These are phyloP conservation scores for Hestina assimilis DNA, from an alignment of 1,140 invertebrate genomes.

Conservation along the genomic window DNA sequence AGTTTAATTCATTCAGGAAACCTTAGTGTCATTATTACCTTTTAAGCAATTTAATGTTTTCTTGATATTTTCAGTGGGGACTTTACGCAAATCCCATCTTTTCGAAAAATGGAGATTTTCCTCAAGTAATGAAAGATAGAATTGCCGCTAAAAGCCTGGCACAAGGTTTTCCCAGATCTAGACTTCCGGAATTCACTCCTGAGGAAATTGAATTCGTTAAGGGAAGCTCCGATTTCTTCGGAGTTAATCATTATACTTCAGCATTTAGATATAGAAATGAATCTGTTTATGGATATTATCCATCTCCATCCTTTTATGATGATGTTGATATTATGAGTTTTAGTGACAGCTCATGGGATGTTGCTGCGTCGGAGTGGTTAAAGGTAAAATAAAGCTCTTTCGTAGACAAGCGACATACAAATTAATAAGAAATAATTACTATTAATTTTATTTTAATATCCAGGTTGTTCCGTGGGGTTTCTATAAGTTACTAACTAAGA, in stretches of 20 bases:
- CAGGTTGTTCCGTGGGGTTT: conserved; percentile 50
- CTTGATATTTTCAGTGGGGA: conserved; percentile 46
- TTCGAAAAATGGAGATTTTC: conserved; percentile 79
- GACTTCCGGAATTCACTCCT: conserved; percentile 65
- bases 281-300: conserved; percentile 23
- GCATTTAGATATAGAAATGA: conserved; percentile 45
- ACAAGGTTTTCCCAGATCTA: conserved; percentile 65
- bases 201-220: conserved; percentile 47
- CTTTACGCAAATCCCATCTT: conserved; percentile 78
- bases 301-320: conserved; percentile 43
- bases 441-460: background rate
- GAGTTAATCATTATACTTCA: conserved; percentile 80
- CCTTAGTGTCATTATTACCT: background rate
- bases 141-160: conserved; percentile 73
- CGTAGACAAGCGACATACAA: background rate
- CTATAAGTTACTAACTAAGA: conserved; percentile 46
- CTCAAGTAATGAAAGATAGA: conserved; percentile 75
- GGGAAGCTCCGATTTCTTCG: conserved; percentile 80
- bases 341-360: conserved; percentile 31
- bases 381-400: conserved; percentile 25
- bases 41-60: background rate
- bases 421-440: too few relatives aligned
- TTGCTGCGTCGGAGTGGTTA: conserved; percentile 29
- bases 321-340: conserved; percentile 33
- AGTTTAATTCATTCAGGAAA: background rate